phyloP scores from a whole-genome alignment of 2,888 invertebrate genomes.

The Perdita meconis region DNA sequence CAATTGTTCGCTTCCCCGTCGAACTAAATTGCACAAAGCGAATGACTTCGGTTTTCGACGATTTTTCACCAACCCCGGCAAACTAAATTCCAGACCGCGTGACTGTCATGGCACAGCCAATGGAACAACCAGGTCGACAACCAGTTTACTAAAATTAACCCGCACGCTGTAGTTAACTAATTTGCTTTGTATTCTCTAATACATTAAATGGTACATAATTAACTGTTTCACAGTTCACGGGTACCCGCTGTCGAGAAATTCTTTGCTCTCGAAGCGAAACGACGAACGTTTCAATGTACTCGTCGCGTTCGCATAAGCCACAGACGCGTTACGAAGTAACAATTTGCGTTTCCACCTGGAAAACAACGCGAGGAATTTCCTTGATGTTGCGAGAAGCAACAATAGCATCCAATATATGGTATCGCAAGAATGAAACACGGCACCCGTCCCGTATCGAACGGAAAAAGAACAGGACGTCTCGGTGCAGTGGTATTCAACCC shows the following conservation, averaged over 20 bases:
- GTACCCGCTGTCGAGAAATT: conserved; percentile 34
- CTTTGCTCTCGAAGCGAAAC: conserved; percentile 31
- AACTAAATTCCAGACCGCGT: background rate
- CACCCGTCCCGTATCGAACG: background rate
- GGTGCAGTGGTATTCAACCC: background rate
- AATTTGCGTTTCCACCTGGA: conserved; percentile 2
- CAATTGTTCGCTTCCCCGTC: background rate
- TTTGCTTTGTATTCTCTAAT: conserved; percentile 47
- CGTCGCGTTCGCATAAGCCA: background rate
- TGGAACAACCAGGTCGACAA: conserved; percentile 12
- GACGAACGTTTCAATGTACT: background rate
- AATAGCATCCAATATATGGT: background rate
- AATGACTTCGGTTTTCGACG: background rate
- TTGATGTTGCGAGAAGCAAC: background rate
- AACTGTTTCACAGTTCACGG: conserved; percentile 41
- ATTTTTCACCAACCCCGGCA: background rate
- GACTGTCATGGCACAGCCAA: conserved; percentile 1
- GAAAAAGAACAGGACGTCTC: background rate
- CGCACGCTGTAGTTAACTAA: conserved; percentile 45
- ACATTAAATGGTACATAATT: conserved; percentile 52
- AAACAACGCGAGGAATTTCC: no score
- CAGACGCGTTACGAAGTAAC: conserved; percentile 19
- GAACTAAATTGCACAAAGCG: background rate
- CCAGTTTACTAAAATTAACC: conserved; percentile 53
- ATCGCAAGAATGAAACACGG: background rate